Evolutionary conservation across 2,888 invertebrate genomes (phyloP).

Genomic region (Acleris cristana): DNA sequence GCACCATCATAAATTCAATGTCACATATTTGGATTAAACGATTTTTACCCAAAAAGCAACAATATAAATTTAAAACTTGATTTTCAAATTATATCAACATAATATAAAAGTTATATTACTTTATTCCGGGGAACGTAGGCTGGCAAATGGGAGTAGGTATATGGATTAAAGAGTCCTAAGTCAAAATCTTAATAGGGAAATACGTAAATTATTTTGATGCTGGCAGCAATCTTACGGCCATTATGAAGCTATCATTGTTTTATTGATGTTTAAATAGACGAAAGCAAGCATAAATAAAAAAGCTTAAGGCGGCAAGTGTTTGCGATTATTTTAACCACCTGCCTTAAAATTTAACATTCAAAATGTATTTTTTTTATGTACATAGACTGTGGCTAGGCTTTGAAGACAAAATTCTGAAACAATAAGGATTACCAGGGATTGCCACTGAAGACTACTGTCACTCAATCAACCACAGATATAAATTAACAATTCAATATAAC

Average conservation of each 20-base stretch:
- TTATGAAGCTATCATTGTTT: too few relatives aligned
- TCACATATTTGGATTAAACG: constrained; percentile 51
- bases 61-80: constrained; percentile 35
- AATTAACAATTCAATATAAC: background rate
- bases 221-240: background rate
- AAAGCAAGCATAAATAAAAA: too few relatives aligned
- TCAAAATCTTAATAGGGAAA: background rate
- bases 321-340: too few relatives aligned
- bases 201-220: constrained; percentile 16
- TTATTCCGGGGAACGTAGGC: constrained; percentile 31
- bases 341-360: too few relatives aligned
- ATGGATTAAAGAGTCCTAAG: background rate
- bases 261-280: too few relatives aligned
- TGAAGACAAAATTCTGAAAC: too few relatives aligned
- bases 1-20: constrained; percentile 56
- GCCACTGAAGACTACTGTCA: background rate
- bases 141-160: constrained; percentile 15
- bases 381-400: too few relatives aligned
- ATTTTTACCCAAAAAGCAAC: constrained; percentile 43
- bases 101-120: constrained; percentile 41
- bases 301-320: too few relatives aligned
- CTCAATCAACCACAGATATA: background rate
- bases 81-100: constrained; percentile 28
- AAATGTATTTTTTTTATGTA: too few relatives aligned
- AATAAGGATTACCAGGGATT: constrained; percentile 1